A percentile compares a stretch with the other conserved stretches of the same genome.
Conservation (phyloP, 2,797 vertebrate species). For the Oreonectes daqikongensis region DNA sequence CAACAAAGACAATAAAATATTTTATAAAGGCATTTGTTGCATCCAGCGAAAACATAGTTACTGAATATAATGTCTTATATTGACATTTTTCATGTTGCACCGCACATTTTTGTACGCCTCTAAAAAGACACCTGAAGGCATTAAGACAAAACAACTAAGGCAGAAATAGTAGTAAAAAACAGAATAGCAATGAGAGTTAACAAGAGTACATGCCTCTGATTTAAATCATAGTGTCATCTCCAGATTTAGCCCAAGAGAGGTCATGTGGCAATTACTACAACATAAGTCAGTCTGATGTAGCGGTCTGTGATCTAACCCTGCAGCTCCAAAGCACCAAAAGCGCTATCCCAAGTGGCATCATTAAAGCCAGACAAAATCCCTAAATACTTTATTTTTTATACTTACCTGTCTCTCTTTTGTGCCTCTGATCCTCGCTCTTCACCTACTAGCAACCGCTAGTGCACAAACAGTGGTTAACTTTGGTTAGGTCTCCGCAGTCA, state of each 20-base stretch:
- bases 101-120: background rate
- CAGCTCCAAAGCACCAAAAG: constrained; percentile 67
- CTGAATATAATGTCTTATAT: no score
- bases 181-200: constrained; percentile 22
- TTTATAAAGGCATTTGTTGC: no score
- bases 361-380: constrained; percentile 75
- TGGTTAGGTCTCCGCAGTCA: background rate
- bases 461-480: constrained; percentile 1
- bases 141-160: no score
- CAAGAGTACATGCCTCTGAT: constrained; percentile 14
- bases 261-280: constrained; percentile 39
- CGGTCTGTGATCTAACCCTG: constrained; percentile 21
- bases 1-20: no score
- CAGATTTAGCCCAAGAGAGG: constrained; percentile 11
- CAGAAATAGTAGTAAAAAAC: background rate
- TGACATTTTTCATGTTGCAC: no score
- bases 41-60: no score
- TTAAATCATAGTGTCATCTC: constrained; percentile 11
- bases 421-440: constrained; percentile 21
- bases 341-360: constrained; percentile 73
- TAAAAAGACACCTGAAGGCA: background rate
- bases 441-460: constrained; percentile 1
- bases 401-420: constrained; percentile 42
- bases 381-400: constrained; percentile 68
- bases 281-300: constrained; percentile 50